Conservation (phyloP, 1,140 invertebrate genomes). For the Ceratina australensis region DNA sequence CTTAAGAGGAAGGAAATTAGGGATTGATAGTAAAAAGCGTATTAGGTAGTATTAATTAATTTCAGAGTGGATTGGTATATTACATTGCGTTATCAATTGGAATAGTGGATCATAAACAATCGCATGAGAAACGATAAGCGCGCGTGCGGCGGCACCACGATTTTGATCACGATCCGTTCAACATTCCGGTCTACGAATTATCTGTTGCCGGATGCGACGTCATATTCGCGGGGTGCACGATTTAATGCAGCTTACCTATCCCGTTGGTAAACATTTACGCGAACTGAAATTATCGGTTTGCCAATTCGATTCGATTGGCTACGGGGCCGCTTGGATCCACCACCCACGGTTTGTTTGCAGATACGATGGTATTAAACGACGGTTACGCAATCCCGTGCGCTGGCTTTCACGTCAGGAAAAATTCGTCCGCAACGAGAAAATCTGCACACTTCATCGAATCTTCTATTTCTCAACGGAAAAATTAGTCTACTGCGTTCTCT, state of each 20-base stretch:
- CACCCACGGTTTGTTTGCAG: background rate
- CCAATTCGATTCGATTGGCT: slow-evolving; percentile 15
- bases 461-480: too few relatives aligned
- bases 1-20: too few relatives aligned
- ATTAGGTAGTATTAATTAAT: too few relatives aligned
- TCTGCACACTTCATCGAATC: too few relatives aligned
- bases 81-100: too few relatives aligned
- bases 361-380: too few relatives aligned
- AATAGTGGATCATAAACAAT: too few relatives aligned
- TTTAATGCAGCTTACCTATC: slow-evolving; percentile 50
- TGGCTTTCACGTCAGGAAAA: background rate
- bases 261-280: slow-evolving; percentile 45
- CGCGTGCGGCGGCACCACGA: background rate
- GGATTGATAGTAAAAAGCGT: too few relatives aligned
- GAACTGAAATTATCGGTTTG: slow-evolving; percentile 47
- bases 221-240: slow-evolving; percentile 40
- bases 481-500: too few relatives aligned
- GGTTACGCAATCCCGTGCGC: slow-evolving; percentile 2
- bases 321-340: background rate
- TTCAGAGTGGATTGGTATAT: too few relatives aligned
- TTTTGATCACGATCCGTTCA: background rate
- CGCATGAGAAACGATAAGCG: too few relatives aligned
- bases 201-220: slow-evolving; percentile 32
- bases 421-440: background rate
- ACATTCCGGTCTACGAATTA: slow-evolving; percentile 32